phyloP scores from a whole-genome alignment of 2,888 invertebrate genomes.

The Globia sparganii region DNA sequence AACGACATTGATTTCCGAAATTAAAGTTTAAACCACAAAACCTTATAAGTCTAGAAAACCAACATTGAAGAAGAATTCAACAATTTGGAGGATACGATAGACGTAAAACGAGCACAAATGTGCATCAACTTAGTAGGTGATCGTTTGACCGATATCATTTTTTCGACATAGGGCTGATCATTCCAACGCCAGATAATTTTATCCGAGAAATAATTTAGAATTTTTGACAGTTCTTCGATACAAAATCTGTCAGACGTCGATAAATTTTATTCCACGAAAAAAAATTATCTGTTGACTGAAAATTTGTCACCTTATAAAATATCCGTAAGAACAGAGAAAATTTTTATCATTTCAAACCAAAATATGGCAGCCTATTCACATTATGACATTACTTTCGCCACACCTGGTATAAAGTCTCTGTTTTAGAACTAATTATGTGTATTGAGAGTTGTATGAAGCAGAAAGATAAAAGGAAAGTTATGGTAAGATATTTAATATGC shows the following conservation, averaged over 20 bases:
- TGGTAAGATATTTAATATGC: neutral
- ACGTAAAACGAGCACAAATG: neutral
- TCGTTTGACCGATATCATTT: too few relatives aligned
- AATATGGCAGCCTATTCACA: neutral
- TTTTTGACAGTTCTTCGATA: too few relatives aligned
- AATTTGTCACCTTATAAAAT: neutral
- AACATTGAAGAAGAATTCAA: neutral
- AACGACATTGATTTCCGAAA: too few relatives aligned
- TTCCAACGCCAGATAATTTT: too few relatives aligned
- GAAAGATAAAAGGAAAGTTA: neutral
- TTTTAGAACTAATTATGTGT: neutral
- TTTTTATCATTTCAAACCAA: neutral
- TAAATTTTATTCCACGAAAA: too few relatives aligned
- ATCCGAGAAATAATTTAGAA: too few relatives aligned
- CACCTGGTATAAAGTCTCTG: neutral
- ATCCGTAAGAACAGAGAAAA: neutral
- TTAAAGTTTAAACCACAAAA: neutral
- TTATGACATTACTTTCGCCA: neutral
- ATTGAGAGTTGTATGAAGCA: conserved; percentile 10
- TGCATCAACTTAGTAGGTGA: neutral
- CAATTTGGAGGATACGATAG: neutral
- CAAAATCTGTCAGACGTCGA: too few relatives aligned
- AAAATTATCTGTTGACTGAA: too few relatives aligned
- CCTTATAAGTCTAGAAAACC: neutral
- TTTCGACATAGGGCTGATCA: too few relatives aligned